Conservation (phyloP, 2,113 vertebrate genomes). For the Deroptyus accipitrinus region DNA sequence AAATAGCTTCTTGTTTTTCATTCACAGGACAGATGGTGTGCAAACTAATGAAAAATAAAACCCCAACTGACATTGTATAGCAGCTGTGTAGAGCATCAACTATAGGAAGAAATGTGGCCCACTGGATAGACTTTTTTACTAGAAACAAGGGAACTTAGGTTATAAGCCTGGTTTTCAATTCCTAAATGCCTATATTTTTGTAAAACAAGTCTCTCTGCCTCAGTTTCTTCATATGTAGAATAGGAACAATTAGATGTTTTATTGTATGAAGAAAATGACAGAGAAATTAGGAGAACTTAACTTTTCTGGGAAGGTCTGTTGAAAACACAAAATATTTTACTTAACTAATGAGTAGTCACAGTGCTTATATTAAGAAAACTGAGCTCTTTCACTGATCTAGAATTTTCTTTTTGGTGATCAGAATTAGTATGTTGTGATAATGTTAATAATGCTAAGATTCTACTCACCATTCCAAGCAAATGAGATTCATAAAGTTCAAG, state of each 20-base stretch:
- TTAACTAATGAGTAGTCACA: neutral
- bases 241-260: neutral
- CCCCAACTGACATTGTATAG: conserved; percentile 23
- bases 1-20: conserved; percentile 63
- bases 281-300: neutral
- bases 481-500: neutral
- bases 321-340: neutral
- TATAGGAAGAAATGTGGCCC: neutral
- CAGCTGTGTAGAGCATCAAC: conserved; percentile 34
- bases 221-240: neutral
- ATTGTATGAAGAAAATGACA: neutral
- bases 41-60: conserved; percentile 59
- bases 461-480: neutral
- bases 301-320: neutral
- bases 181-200: neutral
- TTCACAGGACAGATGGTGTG: conserved; percentile 63
- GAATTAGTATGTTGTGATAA: neutral
- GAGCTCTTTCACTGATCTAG: neutral
- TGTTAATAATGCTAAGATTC: neutral
- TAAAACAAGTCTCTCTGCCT: neutral
- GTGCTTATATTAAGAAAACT: neutral
- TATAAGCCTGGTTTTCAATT: neutral
- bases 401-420: neutral
- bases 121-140: conserved; percentile 4
- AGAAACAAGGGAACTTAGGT: neutral